Evolutionary conservation across 1,140 invertebrate species (phyloP).

Genomic region (Dreissena polymorpha): DNA sequence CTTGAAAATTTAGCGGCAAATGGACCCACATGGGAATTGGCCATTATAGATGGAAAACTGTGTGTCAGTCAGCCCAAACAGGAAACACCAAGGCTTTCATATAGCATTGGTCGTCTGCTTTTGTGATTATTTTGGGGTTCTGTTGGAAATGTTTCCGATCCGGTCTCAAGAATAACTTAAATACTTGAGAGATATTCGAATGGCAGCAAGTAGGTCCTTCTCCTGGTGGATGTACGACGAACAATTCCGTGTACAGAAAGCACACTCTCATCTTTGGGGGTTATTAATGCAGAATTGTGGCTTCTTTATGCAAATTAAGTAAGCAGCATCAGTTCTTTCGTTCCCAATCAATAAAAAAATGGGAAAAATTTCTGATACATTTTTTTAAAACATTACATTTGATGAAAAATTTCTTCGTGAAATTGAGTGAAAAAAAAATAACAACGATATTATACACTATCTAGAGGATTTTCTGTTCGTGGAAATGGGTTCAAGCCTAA

Average conservation of each 20-base stretch:
- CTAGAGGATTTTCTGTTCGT: too few relatives aligned
- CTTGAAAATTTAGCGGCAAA: too few relatives aligned
- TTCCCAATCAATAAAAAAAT: too few relatives aligned
- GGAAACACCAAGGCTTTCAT: neutral
- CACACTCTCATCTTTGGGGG: constrained; percentile 1
- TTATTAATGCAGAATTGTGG: constrained; percentile 12
- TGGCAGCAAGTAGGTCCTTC: constrained; percentile 4
- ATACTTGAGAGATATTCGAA: constrained; percentile 9
- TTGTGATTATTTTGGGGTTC: neutral
- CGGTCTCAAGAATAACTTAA: constrained; percentile 6
- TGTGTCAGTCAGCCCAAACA: too few relatives aligned
- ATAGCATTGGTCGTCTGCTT: constrained; percentile 13
- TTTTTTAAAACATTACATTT: too few relatives aligned
- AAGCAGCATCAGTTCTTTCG: neutral
- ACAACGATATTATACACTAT: too few relatives aligned
- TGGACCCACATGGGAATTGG: too few relatives aligned
- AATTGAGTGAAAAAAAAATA: too few relatives aligned
- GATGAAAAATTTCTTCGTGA: too few relatives aligned
- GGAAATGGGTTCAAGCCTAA: too few relatives aligned
- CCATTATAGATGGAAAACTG: too few relatives aligned
- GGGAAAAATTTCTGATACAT: too few relatives aligned
- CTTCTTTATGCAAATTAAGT: neutral
- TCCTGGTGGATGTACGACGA: constrained; percentile 10
- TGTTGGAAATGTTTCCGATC: neutral
- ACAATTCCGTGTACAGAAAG: constrained; percentile 6